Base-by-base conservation (phyloP, 2,888 invertebrate species). In the Megamerina dolium region DNA sequence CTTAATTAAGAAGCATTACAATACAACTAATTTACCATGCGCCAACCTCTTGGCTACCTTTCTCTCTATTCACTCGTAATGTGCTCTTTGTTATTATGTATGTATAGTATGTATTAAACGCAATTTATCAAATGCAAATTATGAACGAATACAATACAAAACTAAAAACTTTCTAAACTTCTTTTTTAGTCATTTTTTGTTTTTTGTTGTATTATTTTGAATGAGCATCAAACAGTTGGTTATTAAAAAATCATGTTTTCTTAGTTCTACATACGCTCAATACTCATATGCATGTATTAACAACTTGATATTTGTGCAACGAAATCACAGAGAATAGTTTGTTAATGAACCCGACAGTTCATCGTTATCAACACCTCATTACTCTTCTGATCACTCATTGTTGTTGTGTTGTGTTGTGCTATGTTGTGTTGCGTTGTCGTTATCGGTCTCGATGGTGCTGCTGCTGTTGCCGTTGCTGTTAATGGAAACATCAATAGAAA, bases 321-420 rank as follows among this genome's bases (percentile, higher is more conserved):
- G 10, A 10, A 23, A 23, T 23, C 23, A n/a, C 29, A 27, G 45
- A 53, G 49, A 48, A 49, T 46, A 46, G 50, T 34, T 41, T 37
- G 40, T 48, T 52, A 51, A 52, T 50, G 49, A 49, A 45, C 42
- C 34, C 41, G 38, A 43, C 50, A 45, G 45, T 47, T 52, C 47
- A 48, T 50, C 59, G 56, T 60, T 63, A 63, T 65, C 63, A 65
- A 64, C 66, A 65, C 66, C 60, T 65, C 62, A 65, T 63, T 64
- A 63, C 63, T 65, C 66, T 60, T 57, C 53, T 59, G 59, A 63
- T 64, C 63, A 58, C 63, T 58, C 56, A 29, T 34, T 16, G 14
- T 20, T 20, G 40, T 33, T 30, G n/a, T n/a, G n/a, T n/a, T n/a
- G n/a, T n/a, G n/a, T n/a, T n/a, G n/a, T n/a, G n/a, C n/a, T n/a